phyloP scores from a whole-genome alignment of 2,113 vertebrate species.

The Chaenocephalus aceratus region DNA sequence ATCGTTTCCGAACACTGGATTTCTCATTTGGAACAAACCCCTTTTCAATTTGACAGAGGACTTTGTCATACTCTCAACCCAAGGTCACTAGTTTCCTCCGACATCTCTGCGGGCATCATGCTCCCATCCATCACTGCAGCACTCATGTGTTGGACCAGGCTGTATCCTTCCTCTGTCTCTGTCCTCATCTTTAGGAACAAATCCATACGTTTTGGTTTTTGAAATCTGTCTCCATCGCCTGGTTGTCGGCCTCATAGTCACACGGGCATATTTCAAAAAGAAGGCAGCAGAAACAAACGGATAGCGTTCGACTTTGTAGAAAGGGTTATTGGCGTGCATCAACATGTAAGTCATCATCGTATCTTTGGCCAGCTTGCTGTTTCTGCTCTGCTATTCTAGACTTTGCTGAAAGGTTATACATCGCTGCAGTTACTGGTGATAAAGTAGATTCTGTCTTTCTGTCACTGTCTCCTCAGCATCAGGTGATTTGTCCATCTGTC shows the following conservation, averaged over 20 bases:
- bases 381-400: neutral
- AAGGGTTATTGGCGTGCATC: neutral
- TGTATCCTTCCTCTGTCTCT: neutral
- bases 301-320: no score
- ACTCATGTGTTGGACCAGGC: neutral
- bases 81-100: conserved; percentile 44
- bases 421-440: conserved; percentile 15
- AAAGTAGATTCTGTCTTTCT: conserved; percentile 5
- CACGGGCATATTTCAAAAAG: no score
- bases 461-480: neutral
- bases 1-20: conserved; percentile 36
- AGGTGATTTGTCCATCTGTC: neutral
- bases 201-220: no score
- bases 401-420: conserved; percentile 25
- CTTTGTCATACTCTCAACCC: neutral
- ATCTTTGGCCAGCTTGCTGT: neutral
- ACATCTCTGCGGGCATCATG: conserved; percentile 28
- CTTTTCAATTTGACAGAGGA: conserved; percentile 13
- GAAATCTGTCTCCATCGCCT: neutral
- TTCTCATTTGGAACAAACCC: conserved; percentile 46
- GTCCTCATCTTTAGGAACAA: neutral
- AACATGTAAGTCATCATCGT: neutral
- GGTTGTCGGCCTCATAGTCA: neutral
- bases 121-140: conserved; percentile 29
- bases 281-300: no score